Conservation (phyloP, 2,888 invertebrate species). For the Netelia inedita region DNA sequence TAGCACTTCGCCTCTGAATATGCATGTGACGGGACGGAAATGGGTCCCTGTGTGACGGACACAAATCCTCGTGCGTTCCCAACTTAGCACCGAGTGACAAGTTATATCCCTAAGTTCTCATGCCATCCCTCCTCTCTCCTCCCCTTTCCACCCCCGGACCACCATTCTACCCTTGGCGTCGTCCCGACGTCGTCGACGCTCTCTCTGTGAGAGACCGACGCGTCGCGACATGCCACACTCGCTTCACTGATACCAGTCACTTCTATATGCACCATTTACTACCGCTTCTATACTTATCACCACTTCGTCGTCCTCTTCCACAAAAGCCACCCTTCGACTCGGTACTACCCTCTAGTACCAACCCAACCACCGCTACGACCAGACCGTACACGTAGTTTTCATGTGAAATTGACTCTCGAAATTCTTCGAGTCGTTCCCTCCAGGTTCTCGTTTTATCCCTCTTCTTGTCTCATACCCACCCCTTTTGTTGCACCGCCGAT, state of each 20-base stretch:
- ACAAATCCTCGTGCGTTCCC: slow-evolving; percentile 65
- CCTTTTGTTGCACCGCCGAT: slow-evolving; percentile 14
- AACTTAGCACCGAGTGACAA: slow-evolving; percentile 67
- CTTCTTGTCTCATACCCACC: slow-evolving; percentile 9
- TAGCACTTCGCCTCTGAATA: slow-evolving; percentile 55
- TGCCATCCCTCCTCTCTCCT: slow-evolving; percentile 19
- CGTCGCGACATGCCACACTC: slow-evolving; percentile 55
- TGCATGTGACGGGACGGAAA: slow-evolving; percentile 51
- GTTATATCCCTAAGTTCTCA: slow-evolving; percentile 65
- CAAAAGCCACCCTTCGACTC: slow-evolving; percentile 22
- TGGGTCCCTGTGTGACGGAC: slow-evolving; percentile 62
- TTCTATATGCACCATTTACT: slow-evolving; percentile 58
- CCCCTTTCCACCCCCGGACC: neutral
- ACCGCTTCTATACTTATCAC: slow-evolving; percentile 51
- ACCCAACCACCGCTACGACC: neutral
- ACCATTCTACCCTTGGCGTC: slow-evolving; percentile 35
- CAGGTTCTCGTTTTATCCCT: slow-evolving; percentile 22
- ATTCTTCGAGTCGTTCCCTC: slow-evolving; percentile 52
- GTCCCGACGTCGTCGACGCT: slow-evolving; percentile 29
- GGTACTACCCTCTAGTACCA: neutral
- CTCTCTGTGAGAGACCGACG: slow-evolving; percentile 36
- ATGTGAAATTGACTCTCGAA: slow-evolving; percentile 59
- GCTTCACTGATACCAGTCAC: slow-evolving; percentile 55
- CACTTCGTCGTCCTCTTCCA: slow-evolving; percentile 16
- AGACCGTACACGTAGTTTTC: slow-evolving; percentile 13